Conservation (phyloP, 1,140 invertebrate genomes). For the Lycorma delicatula region DNA sequence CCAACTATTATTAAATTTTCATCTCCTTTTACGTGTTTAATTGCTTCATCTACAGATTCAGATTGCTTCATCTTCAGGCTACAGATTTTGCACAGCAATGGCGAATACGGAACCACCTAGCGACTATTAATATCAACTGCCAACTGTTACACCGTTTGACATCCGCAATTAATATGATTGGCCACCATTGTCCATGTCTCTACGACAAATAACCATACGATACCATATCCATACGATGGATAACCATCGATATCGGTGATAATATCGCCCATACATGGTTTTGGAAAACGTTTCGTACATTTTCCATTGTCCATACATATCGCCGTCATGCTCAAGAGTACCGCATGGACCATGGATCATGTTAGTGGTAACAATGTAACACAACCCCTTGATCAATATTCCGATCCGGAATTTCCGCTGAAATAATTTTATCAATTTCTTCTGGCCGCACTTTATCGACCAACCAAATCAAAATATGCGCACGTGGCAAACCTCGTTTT, state of each 20-base stretch:
- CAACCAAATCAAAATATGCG: slow-evolving; percentile 39
- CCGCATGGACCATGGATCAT: slow-evolving; percentile 50
- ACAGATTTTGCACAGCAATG: too few relatives aligned
- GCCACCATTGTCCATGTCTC: too few relatives aligned
- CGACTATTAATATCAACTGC: too few relatives aligned
- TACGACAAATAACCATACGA: too few relatives aligned
- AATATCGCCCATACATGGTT: too few relatives aligned
- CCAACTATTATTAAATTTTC: too few relatives aligned
- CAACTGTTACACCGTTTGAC: slow-evolving; percentile 35
- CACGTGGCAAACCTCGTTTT: slow-evolving; percentile 37
- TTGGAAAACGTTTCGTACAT: slow-evolving; percentile 42
- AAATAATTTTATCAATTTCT: slow-evolving; percentile 44
- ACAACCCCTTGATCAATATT: slow-evolving; percentile 35
- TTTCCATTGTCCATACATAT: slow-evolving; percentile 42
- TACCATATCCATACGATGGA: too few relatives aligned
- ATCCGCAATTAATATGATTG: slow-evolving; percentile 28
- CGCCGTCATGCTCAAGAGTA: slow-evolving; percentile 36
- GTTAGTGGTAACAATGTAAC: slow-evolving; percentile 37
- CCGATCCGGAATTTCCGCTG: slow-evolving; percentile 44
- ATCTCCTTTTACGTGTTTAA: too few relatives aligned
- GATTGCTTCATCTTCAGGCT: too few relatives aligned
- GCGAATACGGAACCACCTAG: too few relatives aligned
- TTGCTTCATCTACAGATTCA: too few relatives aligned
- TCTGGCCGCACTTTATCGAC: slow-evolving; percentile 43
- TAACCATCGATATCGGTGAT: too few relatives aligned